phyloP scores from a whole-genome alignment of 2,113 vertebrate genomes.

The Stictonetta naevosa region DNA sequence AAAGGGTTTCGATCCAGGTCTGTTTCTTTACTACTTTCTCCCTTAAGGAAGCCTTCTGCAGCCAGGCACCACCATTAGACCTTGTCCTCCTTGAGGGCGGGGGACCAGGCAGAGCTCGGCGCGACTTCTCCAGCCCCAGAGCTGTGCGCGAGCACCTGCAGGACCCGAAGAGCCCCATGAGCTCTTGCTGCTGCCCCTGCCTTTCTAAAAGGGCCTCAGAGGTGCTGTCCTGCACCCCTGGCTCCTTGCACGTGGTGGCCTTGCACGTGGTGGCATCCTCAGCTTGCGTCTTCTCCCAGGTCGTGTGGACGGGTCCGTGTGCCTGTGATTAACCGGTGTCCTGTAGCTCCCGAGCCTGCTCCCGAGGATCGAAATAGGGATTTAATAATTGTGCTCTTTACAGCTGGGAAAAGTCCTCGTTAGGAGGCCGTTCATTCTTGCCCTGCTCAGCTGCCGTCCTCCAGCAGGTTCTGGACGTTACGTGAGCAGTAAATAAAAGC shows the following conservation, averaged over 20 bases:
- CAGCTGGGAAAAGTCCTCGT: neutral
- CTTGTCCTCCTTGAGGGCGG: neutral
- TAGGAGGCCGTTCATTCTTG: accelerated
- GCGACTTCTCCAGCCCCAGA: neutral
- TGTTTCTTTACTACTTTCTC: too few species aligned
- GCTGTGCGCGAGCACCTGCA: accelerated
- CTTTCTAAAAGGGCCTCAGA: neutral
- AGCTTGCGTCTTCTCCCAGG: neutral
- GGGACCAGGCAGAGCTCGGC: neutral
- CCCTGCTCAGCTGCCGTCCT: neutral
- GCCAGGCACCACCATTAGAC: neutral
- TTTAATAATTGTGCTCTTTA: neutral
- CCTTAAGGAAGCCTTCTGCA: neutral
- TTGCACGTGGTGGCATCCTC: neutral
- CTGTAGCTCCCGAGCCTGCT: neutral
- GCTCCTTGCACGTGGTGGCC: neutral
- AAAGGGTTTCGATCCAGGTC: neutral
- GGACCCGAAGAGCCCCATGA: neutral
- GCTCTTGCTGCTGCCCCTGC: neutral
- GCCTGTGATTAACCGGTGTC: neutral
- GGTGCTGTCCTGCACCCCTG: neutral
- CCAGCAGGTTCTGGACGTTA: neutral
- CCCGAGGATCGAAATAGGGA: neutral
- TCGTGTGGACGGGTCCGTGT: neutral
- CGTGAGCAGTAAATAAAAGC: neutral